Base-by-base conservation (phyloP, 1,140 invertebrate species). In the Arctopsyche grandis region DNA sequence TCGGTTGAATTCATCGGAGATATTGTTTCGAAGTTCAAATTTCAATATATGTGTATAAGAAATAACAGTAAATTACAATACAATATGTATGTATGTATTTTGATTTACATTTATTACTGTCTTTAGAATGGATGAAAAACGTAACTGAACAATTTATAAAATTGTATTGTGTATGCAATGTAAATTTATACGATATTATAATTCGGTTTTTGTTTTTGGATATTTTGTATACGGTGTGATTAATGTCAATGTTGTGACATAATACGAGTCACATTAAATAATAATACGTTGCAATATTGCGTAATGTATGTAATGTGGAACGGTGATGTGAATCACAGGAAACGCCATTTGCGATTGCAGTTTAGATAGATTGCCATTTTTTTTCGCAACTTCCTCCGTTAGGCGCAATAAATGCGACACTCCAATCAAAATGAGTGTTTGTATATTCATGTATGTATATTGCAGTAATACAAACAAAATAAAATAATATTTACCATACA, bases 311-410 rank as follows among this genome's bases (percentile, higher is more conserved):
- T 60, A 60, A 60, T 60, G 56, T 60, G 56, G 56, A 60, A 60
- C 56, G 21, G 63, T 60, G 58, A 19, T 60, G n/a, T 66, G 63
- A 66, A 66, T 66, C 24, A 24, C 63, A 66, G 63, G 63, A 66
- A 66, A 66, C 63, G 63, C 63, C 63, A 29, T 24, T 66, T 22
- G 63, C 19, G 63, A 66, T 66, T 66, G 63, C 63, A 66, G 14
- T 24, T 26, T 10, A 24, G 21, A 66, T 66, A 26, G 7, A 24
- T 66, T 66, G 21, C 21, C 24, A 22, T 66, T 66, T 66, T 29
- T 52, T 14, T 52, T 3, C 26, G 63, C 63, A 66, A 66, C 24
- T 66, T 66, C 63, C 63, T 66, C 9, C 21, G 9, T 60, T 60
- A 5, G 7, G 19, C 56, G 21, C n/a, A 19, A 21, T 60, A 21